phyloP scores from a whole-genome alignment of 2,113 vertebrate species.

The Gallinago jamesoni region DNA sequence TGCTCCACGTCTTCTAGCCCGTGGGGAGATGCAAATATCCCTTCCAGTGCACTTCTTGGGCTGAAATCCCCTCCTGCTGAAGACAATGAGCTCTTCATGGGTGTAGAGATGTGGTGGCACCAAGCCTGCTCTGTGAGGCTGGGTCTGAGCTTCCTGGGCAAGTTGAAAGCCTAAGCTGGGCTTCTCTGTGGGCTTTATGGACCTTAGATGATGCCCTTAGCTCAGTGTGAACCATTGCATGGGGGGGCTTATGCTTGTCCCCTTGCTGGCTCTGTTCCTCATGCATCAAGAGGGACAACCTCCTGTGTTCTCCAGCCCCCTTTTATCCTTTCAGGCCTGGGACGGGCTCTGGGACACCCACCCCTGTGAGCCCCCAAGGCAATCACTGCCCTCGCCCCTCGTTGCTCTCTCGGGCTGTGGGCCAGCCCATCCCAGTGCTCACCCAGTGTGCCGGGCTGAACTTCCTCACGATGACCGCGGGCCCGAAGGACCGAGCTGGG shows the following conservation, averaged over 20 bases:
- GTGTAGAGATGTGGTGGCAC: neutral
- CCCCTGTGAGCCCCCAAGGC: fast-evolving
- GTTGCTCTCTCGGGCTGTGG: neutral
- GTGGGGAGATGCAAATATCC: fast-evolving
- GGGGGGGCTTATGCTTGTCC: neutral
- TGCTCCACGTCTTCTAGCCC: neutral
- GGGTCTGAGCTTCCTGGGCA: neutral
- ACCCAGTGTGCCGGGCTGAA: slow-evolving; percentile 78
- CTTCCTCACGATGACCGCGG: slow-evolving; percentile 70
- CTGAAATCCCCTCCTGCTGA: neutral
- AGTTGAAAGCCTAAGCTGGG: neutral
- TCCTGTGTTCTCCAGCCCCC: fast-evolving
- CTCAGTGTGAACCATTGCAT: fast-evolving
- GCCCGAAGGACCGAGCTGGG: slow-evolving; percentile 79
- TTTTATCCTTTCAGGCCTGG: neutral
- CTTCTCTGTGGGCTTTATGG: neutral
- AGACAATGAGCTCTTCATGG: neutral
- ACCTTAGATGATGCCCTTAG: neutral
- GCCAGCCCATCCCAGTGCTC: neutral
- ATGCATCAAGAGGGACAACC: neutral
- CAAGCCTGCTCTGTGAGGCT: neutral
- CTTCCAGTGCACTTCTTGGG: neutral
- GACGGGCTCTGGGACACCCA: neutral
- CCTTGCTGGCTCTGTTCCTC: neutral
- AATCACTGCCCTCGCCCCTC: neutral